phyloP scores from a whole-genome alignment of 2,797 vertebrate species.

The Dryobates pubescens region DNA sequence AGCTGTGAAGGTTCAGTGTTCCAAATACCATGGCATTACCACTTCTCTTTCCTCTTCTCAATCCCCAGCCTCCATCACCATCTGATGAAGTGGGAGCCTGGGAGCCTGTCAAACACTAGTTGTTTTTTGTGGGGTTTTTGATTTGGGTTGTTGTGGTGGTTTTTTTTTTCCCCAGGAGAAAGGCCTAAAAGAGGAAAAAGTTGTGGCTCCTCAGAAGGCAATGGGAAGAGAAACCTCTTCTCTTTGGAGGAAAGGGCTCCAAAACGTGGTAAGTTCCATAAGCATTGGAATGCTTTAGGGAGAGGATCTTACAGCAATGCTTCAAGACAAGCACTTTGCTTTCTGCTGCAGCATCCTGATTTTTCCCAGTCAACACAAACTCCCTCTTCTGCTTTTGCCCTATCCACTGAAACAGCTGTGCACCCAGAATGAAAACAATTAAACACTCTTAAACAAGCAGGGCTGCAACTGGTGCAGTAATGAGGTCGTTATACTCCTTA shows the following conservation, averaged over 20 bases:
- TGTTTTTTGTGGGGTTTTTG: no score
- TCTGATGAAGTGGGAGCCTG: background rate
- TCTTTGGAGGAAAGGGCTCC: background rate
- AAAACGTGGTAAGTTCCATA: background rate
- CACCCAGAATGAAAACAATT: conserved; percentile 27
- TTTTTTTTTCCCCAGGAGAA: background rate
- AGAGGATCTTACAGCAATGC: background rate
- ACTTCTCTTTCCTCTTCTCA: background rate
- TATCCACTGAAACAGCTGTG: background rate
- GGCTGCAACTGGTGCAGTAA: conserved; percentile 17
- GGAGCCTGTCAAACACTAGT: background rate
- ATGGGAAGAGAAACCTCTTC: background rate
- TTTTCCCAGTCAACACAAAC: background rate
- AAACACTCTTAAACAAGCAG: conserved; percentile 41
- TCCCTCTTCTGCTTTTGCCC: background rate
- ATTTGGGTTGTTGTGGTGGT: no score
- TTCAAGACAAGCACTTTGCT: background rate
- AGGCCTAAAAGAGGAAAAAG: background rate
- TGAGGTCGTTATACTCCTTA: conserved; percentile 39
- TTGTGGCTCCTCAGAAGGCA: background rate
- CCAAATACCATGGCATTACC: accelerated
- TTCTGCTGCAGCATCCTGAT: background rate
- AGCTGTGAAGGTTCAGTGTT: background rate
- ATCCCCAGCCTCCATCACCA: background rate
- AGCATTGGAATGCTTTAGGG: background rate